Evolutionary conservation across 1,140 invertebrate species (phyloP), one percentile per base, ranked within the genome.

Genomic region (Drosophila elegans): DNA sequence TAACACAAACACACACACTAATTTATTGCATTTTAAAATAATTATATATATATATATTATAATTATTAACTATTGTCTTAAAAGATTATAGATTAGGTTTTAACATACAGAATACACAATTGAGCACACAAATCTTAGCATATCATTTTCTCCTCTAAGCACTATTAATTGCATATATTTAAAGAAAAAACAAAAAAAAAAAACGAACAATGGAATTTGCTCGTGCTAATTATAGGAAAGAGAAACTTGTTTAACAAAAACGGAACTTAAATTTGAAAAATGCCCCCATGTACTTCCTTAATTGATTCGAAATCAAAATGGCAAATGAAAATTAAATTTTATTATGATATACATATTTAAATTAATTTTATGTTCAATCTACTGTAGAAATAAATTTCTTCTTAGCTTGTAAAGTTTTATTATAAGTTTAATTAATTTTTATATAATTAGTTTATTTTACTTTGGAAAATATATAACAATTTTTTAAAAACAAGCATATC

Each of bases 1-100:
- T 71, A 61, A 78, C 67, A 71, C 66, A 77, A 77, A 78, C 27
- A 69, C 42, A 68, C 56, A 74, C 44, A 62, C 84, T 89, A 89
- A 89, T 89, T 89, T 89, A 89, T 89, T 89, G 72, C 72, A 90
- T 76, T 85, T 90, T 86, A 86, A 67, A 80, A 61, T 85, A 85
- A 79, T 74, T 61, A 71, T 48, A 68, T 39, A 32, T 55, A 69
- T 39, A 60, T 38, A 27, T 52, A 69, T 48, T 71, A 57, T 71
- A 80, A 80, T 80, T 74, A 85, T 80, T 88, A 88, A 88, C 78
- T 88, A 88, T 88, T 71, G 13, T 71, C 67, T 85, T 85, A 85
- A 81, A 67, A 59, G 16, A 21, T 63, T 59, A 74, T 84, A 84
- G 80, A 55, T 67, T 89, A 83, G 74, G 83, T 78, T 89, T 74